phyloP scores from a whole-genome alignment of 2,797 vertebrate genomes.

The Carduelis carduelis region DNA sequence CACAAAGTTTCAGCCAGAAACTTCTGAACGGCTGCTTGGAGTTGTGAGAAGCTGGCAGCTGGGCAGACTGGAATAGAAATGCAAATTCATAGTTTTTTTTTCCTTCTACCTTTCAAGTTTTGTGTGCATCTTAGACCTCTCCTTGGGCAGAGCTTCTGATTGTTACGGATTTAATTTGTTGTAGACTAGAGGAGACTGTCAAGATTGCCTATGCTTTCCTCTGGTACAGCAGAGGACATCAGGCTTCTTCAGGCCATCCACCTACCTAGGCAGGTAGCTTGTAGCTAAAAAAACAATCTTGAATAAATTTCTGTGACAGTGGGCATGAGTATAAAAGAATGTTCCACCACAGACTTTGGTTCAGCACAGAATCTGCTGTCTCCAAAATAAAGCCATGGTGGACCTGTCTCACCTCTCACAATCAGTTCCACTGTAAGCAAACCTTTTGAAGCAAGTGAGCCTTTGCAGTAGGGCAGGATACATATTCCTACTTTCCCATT shows the following conservation, averaged over 20 bases:
- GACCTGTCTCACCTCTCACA: not conserved
- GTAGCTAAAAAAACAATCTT: not conserved
- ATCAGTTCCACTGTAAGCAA: not conserved
- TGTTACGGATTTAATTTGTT: not conserved
- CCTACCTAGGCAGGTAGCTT: not conserved
- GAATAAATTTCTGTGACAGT: not conserved
- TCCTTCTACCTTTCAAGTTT: not conserved
- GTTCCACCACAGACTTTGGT: fast-evolving
- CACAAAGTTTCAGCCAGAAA: not conserved
- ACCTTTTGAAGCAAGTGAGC: not conserved
- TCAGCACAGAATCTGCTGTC: not conserved
- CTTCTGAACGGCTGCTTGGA: not conserved
- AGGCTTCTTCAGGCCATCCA: not conserved
- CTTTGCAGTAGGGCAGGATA: not conserved
- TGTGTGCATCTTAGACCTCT: not conserved
- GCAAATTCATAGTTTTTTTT: not conserved
- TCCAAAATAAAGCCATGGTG: fast-evolving
- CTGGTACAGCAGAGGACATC: not conserved
- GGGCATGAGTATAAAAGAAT: not conserved
- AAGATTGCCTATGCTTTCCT: not conserved
- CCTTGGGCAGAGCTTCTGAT: not conserved
- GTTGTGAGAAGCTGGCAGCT: not conserved
- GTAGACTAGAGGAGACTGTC: not conserved
- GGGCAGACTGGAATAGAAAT: not conserved
- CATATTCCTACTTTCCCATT: not conserved